phyloP scores from a whole-genome alignment of 2,888 invertebrate species.

The Matsumyia berberina region DNA sequence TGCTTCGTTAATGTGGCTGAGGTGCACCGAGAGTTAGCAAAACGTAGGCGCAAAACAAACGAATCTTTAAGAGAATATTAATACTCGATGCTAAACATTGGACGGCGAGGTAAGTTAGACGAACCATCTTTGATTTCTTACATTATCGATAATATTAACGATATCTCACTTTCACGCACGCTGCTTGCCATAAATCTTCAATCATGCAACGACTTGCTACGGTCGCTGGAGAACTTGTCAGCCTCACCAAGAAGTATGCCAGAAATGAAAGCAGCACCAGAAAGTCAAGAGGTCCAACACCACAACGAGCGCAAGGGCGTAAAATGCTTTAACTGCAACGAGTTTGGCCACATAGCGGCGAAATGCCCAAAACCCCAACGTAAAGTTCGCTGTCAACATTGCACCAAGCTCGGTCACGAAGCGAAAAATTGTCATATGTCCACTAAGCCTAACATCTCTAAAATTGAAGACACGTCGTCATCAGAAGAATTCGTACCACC shows the following conservation, averaged over 20 bases:
- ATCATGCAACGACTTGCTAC: conserved; percentile 37
- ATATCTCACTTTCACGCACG: conserved; percentile 33
- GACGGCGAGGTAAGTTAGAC: conserved; percentile 43
- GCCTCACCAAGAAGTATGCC: no score
- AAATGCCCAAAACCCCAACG: not conserved
- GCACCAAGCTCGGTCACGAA: not conserved
- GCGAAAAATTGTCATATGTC: no score
- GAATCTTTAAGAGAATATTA: no score
- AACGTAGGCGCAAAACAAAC: no score
- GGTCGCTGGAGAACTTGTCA: conserved; percentile 41
- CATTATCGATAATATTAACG: conserved; percentile 60
- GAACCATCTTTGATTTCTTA: conserved; percentile 65
- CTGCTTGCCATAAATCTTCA: conserved; percentile 42
- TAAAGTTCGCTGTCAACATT: not conserved
- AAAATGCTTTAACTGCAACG: conserved; percentile 1
- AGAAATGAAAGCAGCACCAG: not conserved
- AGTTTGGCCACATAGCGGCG: not conserved
- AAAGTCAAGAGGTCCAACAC: not conserved
- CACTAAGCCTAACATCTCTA: no score
- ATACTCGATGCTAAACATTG: conserved; percentile 60
- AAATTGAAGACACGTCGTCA: not conserved
- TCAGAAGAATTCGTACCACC: no score
- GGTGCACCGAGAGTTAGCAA: conserved; percentile 33
- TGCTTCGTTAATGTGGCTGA: conserved; percentile 37
- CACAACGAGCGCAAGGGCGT: not conserved